Percentiles rank a stretch among this genome's conserved stretches.
These are phyloP conservation scores for Epistrophe grossulariae DNA, from an alignment of 2,888 invertebrate genomes.

Conservation along the genomic window DNA sequence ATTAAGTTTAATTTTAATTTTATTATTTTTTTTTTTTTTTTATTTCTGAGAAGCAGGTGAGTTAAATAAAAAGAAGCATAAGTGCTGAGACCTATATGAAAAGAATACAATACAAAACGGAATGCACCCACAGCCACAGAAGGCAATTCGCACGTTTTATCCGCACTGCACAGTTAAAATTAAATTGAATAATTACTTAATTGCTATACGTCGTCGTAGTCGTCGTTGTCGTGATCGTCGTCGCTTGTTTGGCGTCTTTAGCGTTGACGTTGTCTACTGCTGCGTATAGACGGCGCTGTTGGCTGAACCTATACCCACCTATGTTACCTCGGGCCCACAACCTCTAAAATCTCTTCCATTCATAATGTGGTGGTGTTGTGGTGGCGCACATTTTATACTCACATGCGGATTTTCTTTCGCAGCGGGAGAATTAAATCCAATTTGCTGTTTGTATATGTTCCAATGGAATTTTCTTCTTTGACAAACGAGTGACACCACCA, in stretches of 20 bases:
- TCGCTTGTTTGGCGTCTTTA: constrained; percentile 3
- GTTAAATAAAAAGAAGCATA: constrained; percentile 15
- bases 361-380: constrained; percentile 6
- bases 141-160: constrained; percentile 69
- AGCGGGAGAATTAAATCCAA: constrained; percentile 58
- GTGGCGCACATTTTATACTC: constrained; percentile 2
- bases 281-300: constrained; percentile 25
- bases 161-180: constrained; percentile 63
- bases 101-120: constrained; percentile 23
- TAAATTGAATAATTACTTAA: constrained; percentile 74
- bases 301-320: neutral
- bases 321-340: neutral
- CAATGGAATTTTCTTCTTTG: constrained; percentile 53
- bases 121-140: constrained; percentile 42
- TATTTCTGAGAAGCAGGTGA: constrained; percentile 50
- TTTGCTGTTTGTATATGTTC: constrained; percentile 58
- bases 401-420: constrained; percentile 62
- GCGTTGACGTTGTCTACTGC: constrained; percentile 34
- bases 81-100: constrained; percentile 1
- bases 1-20: constrained; percentile 56
- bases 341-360: constrained; percentile 25
- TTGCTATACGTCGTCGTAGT: constrained; percentile 35
- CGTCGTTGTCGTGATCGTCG: neutral
- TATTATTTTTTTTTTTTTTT: neutral
- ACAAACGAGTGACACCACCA: constrained; percentile 47